A percentile compares a stretch with the other conserved stretches of the same genome.
phyloP scores from a whole-genome alignment of 2,888 invertebrate genomes.

The Parochlus steinenii region DNA sequence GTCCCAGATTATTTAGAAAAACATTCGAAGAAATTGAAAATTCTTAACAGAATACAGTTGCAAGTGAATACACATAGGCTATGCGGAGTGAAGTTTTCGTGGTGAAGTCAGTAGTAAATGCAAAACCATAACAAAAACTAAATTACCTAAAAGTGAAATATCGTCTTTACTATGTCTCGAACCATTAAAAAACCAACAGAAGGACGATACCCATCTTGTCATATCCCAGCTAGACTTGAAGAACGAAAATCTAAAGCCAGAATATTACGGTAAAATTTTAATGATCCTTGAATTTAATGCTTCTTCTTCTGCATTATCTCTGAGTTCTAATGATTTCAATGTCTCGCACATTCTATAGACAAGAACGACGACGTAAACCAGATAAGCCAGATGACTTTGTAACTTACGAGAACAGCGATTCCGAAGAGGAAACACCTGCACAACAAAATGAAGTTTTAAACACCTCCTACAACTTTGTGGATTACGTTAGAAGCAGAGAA shows the following conservation, averaged over 20 bases:
- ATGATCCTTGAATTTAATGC: not conserved
- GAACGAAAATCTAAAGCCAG: conserved; percentile 52
- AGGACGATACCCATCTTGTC: conserved; percentile 63
- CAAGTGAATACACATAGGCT: too few species aligned
- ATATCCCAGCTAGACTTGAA: conserved; percentile 50
- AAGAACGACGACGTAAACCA: conserved; percentile 55
- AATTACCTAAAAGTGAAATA: too few species aligned
- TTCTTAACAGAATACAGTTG: too few species aligned
- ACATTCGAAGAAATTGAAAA: too few species aligned
- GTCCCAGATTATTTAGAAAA: too few species aligned
- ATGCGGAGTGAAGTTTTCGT: too few species aligned
- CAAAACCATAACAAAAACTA: too few species aligned
- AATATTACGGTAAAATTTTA: conserved; percentile 31
- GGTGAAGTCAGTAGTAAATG: too few species aligned
- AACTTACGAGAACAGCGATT: conserved; percentile 74
- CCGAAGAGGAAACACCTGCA: conserved; percentile 62
- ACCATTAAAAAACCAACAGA: conserved; percentile 11
- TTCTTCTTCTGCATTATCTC: not conserved
- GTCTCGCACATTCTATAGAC: conserved; percentile 23
- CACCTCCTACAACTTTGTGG: conserved; percentile 73
- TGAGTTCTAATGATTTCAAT: conserved; percentile 17
- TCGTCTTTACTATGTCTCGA: conserved; percentile 6
- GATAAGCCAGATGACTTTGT: conserved; percentile 85
- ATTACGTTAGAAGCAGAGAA: conserved; percentile 67
- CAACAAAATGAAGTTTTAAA: conserved; percentile 55